A percentile compares a stretch with the other conserved stretches of the same genome.
Conservation (phyloP, 2,888 invertebrate species). For the Euzophera pinguis region DNA sequence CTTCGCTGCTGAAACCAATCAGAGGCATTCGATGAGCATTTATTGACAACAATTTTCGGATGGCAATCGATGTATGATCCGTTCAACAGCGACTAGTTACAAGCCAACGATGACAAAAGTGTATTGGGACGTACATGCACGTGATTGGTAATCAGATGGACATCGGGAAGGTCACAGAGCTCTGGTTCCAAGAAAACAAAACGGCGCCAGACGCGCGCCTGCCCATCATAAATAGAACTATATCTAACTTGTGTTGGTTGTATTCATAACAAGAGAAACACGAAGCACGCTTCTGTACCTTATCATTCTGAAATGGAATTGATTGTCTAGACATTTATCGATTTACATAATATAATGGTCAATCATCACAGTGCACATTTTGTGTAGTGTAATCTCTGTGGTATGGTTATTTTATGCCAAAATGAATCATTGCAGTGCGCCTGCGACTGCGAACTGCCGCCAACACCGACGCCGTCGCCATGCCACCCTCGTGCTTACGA, state of each 20-base stretch:
- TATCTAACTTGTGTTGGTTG: not conserved
- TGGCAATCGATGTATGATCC: slow-evolving; percentile 49
- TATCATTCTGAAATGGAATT: no score
- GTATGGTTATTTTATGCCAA: slow-evolving; percentile 1
- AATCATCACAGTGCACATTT: not conserved
- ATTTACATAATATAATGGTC: no score
- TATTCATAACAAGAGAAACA: not conserved
- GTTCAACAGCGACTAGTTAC: slow-evolving; percentile 75
- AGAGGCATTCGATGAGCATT: slow-evolving; percentile 38
- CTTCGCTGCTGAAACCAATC: slow-evolving; percentile 77
- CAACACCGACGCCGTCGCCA: slow-evolving; percentile 25
- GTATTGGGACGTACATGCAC: slow-evolving; percentile 54
- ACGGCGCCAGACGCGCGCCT: slow-evolving; percentile 54
- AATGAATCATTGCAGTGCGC: slow-evolving; percentile 46
- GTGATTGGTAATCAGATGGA: slow-evolving; percentile 55
- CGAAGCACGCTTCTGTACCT: not conserved
- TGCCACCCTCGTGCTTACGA: slow-evolving; percentile 13
- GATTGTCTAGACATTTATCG: no score
- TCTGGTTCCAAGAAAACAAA: slow-evolving; percentile 59
- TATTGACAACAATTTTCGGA: slow-evolving; percentile 21
- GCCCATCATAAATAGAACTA: slow-evolving; percentile 22
- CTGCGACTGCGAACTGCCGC: slow-evolving; percentile 27
- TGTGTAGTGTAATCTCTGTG: not conserved
- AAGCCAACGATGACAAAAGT: slow-evolving; percentile 43
- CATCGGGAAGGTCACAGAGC: slow-evolving; percentile 57